These are phyloP conservation scores for Drosophila tristis DNA, from an alignment of 1,140 invertebrate genomes.

Conservation along the genomic window DNA sequence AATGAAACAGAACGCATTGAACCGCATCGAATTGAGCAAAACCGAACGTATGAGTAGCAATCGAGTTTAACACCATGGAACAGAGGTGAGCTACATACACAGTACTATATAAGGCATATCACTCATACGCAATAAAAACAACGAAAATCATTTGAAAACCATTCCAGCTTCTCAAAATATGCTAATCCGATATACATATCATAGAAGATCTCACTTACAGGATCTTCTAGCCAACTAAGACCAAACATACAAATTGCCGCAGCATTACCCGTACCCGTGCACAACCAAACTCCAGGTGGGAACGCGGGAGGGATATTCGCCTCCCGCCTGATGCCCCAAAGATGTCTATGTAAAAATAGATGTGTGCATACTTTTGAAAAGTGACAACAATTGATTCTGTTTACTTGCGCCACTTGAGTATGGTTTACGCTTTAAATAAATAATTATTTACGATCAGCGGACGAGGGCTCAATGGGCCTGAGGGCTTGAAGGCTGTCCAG, in stretches of 20 bases:
- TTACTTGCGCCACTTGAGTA: constrained; percentile 21
- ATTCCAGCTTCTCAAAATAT: too few species aligned
- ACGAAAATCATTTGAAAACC: too few species aligned
- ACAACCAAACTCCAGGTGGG: background rate
- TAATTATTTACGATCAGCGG: constrained; percentile 48
- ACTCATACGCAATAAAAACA: too few species aligned
- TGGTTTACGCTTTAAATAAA: constrained; percentile 55
- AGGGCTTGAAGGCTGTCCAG: constrained; percentile 7
- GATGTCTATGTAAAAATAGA: constrained; percentile 14
- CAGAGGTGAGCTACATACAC: background rate
- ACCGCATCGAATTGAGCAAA: constrained; percentile 32
- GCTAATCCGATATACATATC: too few species aligned
- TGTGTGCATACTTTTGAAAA: constrained; percentile 10
- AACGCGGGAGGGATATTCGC: too few species aligned
- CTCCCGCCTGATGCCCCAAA: constrained; percentile 1
- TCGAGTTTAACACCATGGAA: constrained; percentile 1
- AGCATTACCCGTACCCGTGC: background rate
- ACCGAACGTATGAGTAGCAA: constrained; percentile 12
- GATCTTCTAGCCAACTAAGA: too few species aligned
- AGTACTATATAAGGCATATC: too few species aligned
- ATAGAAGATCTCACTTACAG: too few species aligned
- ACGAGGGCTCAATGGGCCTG: background rate
- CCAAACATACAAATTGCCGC: background rate
- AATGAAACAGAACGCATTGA: constrained; percentile 45
- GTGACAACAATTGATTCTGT: constrained; percentile 32